Evolutionary conservation across 2,888 invertebrate species (phyloP).

Genomic region (Nephrocerus scutellatus): DNA sequence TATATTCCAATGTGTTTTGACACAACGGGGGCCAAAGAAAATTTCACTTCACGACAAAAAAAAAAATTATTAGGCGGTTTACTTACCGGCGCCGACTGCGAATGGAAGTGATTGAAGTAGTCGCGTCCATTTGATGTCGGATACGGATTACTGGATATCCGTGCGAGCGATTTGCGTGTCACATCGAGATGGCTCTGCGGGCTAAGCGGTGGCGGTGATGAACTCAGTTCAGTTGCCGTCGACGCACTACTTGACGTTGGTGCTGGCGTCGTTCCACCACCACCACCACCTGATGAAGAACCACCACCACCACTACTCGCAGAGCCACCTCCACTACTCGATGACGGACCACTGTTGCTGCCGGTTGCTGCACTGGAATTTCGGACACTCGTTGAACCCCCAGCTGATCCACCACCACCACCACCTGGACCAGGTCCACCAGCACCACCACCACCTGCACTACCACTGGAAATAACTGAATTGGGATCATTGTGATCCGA

Average conservation of each 20-base stretch:
- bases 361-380: constrained; percentile 13
- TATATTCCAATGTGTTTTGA: too few relatives aligned
- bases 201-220: constrained; percentile 33
- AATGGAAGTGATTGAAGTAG: constrained; percentile 84
- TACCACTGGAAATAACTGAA: constrained; percentile 6
- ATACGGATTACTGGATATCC: constrained; percentile 49
- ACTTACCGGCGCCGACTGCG: constrained; percentile 64
- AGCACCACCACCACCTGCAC: constrained; percentile 6
- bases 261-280: not conserved
- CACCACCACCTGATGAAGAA: constrained; percentile 8
- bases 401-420: constrained; percentile 15
- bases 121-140: constrained; percentile 53
- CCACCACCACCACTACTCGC: constrained; percentile 14
- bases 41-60: constrained; percentile 6
- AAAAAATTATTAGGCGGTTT: constrained; percentile 1
- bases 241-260: not conserved
- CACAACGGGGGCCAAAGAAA: not conserved
- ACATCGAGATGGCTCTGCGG: constrained; percentile 33
- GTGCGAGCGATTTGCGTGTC: constrained; percentile 29
- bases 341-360: constrained; percentile 21
- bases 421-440: constrained; percentile 8
- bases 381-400: constrained; percentile 6
- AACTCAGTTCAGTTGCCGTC: constrained; percentile 19
- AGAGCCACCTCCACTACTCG: constrained; percentile 17
- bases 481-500: constrained; percentile 14